A percentile compares a stretch with the other conserved stretches of the same genome.
Evolutionary conservation across 2,113 vertebrate species (phyloP).

Genomic region (Dromiciops gliroides): DNA sequence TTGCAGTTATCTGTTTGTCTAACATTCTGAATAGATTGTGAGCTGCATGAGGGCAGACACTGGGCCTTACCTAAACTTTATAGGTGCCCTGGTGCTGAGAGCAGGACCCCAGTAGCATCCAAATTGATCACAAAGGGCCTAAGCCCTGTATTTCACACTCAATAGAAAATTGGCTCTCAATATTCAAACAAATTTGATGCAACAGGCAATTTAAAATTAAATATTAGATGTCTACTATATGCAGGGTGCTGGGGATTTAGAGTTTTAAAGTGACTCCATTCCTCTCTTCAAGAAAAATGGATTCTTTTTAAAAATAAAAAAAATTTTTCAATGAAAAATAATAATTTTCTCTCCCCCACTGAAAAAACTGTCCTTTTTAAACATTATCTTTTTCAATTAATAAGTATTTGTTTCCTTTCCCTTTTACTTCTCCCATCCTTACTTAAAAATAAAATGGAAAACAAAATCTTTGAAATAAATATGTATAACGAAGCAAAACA

Average conservation of each 20-base stretch:
- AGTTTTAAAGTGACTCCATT: neutral
- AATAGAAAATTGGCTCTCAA: neutral
- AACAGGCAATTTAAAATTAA: neutral
- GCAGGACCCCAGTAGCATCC: neutral
- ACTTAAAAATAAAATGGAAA: neutral
- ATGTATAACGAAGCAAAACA: neutral
- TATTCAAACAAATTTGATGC: neutral
- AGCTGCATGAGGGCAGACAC: neutral
- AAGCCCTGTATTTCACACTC: neutral
- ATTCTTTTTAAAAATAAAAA: neutral
- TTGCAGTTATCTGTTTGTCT: neutral
- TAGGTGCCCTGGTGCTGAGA: neutral
- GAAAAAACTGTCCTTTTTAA: neutral
- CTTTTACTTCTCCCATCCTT: neutral
- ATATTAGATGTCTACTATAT: neutral
- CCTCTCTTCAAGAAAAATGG: neutral
- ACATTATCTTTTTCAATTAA: neutral
- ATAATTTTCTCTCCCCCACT: neutral
- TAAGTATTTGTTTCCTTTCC: neutral
- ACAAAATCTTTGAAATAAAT: neutral
- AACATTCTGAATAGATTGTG: neutral
- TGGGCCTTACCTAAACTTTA: neutral
- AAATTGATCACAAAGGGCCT: neutral
- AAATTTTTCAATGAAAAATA: neutral
- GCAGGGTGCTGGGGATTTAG: neutral